Conservation (phyloP, 2,797 vertebrate genomes). For the Anguilla pacifica region DNA sequence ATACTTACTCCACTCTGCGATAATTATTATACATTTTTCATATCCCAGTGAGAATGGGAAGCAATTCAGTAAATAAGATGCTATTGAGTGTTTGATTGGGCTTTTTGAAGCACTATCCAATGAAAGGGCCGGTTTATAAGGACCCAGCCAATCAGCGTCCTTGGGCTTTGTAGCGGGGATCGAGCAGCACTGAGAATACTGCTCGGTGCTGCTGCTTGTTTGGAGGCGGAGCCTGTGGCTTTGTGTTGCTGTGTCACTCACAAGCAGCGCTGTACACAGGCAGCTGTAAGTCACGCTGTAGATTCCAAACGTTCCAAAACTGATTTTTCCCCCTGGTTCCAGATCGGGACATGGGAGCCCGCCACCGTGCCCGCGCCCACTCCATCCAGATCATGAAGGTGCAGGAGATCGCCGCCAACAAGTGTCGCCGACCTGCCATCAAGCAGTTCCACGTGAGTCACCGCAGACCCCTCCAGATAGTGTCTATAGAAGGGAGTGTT, state of each 20-base stretch:
- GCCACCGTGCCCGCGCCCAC: constrained; percentile 93
- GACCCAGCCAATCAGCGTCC: background rate
- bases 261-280: background rate
- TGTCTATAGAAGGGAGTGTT: background rate
- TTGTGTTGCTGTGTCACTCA: background rate
- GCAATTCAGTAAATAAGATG: background rate
- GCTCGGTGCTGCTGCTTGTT: background rate
- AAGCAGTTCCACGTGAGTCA: constrained; percentile 93
- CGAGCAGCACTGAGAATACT: background rate
- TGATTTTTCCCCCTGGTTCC: background rate
- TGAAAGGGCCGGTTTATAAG: background rate
- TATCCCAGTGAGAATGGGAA: background rate
- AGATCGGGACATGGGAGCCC: constrained; percentile 97
- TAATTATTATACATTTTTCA: background rate
- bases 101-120: background rate
- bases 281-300: background rate
- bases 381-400: constrained; percentile 99
- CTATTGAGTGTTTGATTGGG: background rate
- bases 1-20: background rate
- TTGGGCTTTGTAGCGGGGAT: background rate
- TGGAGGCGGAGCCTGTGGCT: background rate
- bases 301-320: too few species aligned
- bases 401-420: constrained; percentile 88
- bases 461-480: too few species aligned
- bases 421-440: constrained; percentile 84